Evolutionary conservation across 1,140 invertebrate species (phyloP).

Genomic region (Drosophila sp.): DNA sequence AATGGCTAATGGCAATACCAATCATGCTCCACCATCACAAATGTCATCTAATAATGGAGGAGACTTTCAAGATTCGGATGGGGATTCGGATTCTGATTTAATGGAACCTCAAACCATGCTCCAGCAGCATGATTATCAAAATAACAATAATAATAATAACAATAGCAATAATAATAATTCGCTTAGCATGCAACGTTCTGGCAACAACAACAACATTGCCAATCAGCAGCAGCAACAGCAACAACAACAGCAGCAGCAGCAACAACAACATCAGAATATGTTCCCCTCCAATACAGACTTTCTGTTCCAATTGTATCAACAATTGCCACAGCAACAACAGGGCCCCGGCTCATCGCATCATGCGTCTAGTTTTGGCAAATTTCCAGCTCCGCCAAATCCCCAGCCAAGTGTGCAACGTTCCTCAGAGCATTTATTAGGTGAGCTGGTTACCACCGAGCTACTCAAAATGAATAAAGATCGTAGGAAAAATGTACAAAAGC

Average conservation of each 20-base stretch:
- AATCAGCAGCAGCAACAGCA: conserved; percentile 43
- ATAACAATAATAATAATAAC: conserved; percentile 34
- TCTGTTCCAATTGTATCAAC: conserved; percentile 80
- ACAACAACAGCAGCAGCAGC: conserved; percentile 44
- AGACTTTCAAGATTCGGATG: conserved; percentile 72
- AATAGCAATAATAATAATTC: conserved; percentile 43
- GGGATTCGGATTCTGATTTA: conserved; percentile 70
- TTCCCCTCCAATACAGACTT: conserved; percentile 79
- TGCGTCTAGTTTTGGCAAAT: conserved; percentile 66
- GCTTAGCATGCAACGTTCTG: conserved; percentile 24
- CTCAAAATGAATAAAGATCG: conserved; percentile 81
- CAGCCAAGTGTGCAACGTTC: conserved; percentile 57
- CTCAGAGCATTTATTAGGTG: conserved; percentile 79
- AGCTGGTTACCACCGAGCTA: conserved; percentile 79
- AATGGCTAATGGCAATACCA: conserved; percentile 49
- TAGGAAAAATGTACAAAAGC: conserved; percentile 75
- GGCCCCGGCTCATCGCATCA: conserved; percentile 46
- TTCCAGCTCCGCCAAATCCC: conserved; percentile 66
- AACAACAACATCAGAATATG: conserved; percentile 67
- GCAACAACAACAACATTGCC: conserved; percentile 32
- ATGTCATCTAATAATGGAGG: conserved; percentile 49
- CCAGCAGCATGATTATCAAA: conserved; percentile 64
- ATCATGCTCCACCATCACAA: conserved; percentile 32
- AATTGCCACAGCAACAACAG: conserved; percentile 73
- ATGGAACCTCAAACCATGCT: conserved; percentile 59